Evolutionary conservation across 2,113 vertebrate species (phyloP), one percentile per base, ranked within the genome.

Genomic region (Litocranius walleri): DNA sequence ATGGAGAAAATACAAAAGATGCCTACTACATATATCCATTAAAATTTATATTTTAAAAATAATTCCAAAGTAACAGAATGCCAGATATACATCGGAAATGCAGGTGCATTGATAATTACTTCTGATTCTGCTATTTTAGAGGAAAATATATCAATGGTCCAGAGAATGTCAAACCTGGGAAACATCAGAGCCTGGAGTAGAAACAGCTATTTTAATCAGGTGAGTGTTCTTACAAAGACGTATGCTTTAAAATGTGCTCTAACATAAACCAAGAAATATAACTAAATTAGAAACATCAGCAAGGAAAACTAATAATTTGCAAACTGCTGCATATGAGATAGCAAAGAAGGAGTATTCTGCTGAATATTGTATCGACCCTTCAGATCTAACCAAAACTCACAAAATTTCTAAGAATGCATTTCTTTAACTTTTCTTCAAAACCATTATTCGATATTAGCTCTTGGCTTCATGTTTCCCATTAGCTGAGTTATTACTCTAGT

Each of bases 251-350:
- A 93, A 57, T 21, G 6, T 13, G 14, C 13, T 82, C 64, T 88
- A 80, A 88, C 30, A 84, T 56, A 84, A 93, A 30, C 25, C 50
- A 94, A 92, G 23, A 87, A 96, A 59, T 77, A 19, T 59, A 94
- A 64, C 27, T 61, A 84, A 90, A 88, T 83, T 89, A 64, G 78
- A 78, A 88, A 27, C 11, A 94, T 62, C 86, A 84, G 6, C 57
- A 93, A 94, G 64, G 90, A 59, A 93, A 95, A 95, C 36, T 83
- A 96, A 93, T 56, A 48, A 92, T 95, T 94, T 84, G 12, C 54
- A 43, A 97, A 87, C 57, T 56, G n/a, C 29, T 92, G 30, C 25
- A 29, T 50, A 52, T 23, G 88, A 59, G 64, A 40, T 13, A 97
- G 50, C 56, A 64, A 86, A 27, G 56, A 77, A 27, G 57, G 29